A percentile compares a stretch with the other conserved stretches of the same genome.
Conservation (phyloP, 2,113 vertebrate genomes). For the Spermophilus dauricus region DNA sequence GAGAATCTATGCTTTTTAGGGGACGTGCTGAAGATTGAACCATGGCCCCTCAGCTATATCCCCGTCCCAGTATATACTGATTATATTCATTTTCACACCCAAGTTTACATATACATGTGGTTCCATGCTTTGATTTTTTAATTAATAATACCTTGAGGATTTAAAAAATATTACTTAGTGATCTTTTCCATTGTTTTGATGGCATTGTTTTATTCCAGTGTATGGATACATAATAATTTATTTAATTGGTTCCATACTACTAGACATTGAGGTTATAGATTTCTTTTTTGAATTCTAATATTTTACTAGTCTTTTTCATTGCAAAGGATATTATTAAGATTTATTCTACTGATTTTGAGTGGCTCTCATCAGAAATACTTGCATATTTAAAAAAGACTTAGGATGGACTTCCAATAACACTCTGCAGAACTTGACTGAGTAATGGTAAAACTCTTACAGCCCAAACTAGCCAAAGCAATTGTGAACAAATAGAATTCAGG, state of each 20-base stretch:
- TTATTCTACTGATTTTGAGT: background rate
- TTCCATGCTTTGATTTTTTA: constrained; percentile 6
- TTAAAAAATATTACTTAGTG: background rate
- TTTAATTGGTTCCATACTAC: background rate
- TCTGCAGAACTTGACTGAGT: background rate
- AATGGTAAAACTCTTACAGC: background rate
- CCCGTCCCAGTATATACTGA: background rate
- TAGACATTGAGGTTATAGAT: background rate
- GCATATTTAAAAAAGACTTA: background rate
- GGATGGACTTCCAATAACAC: background rate
- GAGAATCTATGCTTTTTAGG: background rate
- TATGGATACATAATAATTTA: background rate
- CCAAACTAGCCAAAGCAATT: background rate
- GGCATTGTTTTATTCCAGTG: background rate
- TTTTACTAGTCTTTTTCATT: background rate
- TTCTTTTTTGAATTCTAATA: constrained; percentile 22
- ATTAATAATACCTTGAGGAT: background rate
- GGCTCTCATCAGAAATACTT: background rate
- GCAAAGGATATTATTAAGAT: constrained; percentile 3
- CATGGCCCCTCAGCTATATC: background rate
- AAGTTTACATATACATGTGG: background rate
- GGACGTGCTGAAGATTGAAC: background rate
- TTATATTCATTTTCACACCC: background rate
- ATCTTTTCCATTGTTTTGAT: background rate
- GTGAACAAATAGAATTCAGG: background rate